Evolutionary conservation across 2,797 vertebrate genomes (phyloP).

Genomic region (Pygocentrus nattereri): DNA sequence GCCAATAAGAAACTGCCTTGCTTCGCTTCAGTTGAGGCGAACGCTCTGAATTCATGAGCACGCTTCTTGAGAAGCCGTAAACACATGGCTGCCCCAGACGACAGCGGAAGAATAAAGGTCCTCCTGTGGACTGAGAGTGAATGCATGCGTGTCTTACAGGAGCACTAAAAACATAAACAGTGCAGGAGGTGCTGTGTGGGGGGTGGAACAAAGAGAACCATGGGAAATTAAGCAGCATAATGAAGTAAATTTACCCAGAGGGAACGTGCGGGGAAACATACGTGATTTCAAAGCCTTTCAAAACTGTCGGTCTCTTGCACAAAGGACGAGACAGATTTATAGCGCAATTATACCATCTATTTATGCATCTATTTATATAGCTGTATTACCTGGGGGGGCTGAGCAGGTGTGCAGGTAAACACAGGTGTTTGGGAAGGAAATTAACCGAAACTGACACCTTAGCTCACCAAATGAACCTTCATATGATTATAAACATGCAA

Average conservation of each 20-base stretch:
- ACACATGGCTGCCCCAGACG: not conserved
- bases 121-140: slow-evolving; percentile 53
- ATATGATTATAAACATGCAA: not conserved
- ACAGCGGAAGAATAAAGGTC: slow-evolving; percentile 2
- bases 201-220: slow-evolving; percentile 48
- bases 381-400: not conserved
- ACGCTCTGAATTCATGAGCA: slow-evolving; percentile 39
- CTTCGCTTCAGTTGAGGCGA: not conserved
- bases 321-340: slow-evolving; percentile 30
- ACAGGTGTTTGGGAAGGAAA: slow-evolving; percentile 7
- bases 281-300: slow-evolving; percentile 20
- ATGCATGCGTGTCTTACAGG: slow-evolving; percentile 26
- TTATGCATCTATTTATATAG: slow-evolving; percentile 27
- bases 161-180: slow-evolving; percentile 46
- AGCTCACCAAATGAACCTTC: not conserved
- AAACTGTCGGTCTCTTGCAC: not conserved
- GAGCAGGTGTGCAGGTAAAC: not conserved
- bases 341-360: slow-evolving; percentile 30
- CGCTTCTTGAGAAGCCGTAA: slow-evolving; percentile 43
- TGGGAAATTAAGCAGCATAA: slow-evolving; percentile 62
- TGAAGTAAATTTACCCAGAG: slow-evolving; percentile 52
- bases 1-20: slow-evolving; percentile 27
- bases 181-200: slow-evolving; percentile 36
- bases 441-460: slow-evolving; percentile 1
- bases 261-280: slow-evolving; percentile 28